Evolutionary conservation across 2,113 vertebrate genomes (phyloP), one percentile per base, ranked within the genome.

Genomic region (Sardina pilchardus): DNA sequence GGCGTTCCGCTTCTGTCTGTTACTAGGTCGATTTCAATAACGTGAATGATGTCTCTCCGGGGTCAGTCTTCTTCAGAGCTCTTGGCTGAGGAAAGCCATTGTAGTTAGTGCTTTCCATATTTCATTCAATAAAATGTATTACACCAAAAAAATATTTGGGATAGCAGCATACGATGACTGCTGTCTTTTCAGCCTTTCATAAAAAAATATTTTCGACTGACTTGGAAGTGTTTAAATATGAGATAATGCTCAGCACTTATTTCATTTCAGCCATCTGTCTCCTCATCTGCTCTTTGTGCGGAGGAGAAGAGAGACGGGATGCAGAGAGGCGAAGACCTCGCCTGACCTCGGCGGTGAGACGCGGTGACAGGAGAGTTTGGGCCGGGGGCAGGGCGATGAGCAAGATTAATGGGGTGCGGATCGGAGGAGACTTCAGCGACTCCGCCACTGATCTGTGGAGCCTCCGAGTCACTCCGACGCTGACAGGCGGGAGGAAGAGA

Each of bases 321-420:
- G 95, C 94, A 94, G 93, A 94, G 95, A 96, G 94, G 94, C 94
- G 95, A 93, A 95, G 95, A 95, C 96, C 95, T 92, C 94, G 95
- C 95, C 94, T 93, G 94, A 94, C 95, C 95, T 95, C 94, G 94
- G 94, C 95, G 96, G 96, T 96, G 96, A 95, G 96, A 96, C 95
- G 92, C 93, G 94, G 90, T 95, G 95, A 96, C 95, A 95, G 94
- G 92, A 95, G 93, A 94, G 94, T 95, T 95, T 94, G 94, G 94
- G 93, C 94, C 94, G 93, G 92, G 93, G 93, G 95, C 94, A 93
- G 94, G 94, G 95, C 30, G 94, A 93, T 92, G 90, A 89, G 89
- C 93, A 94, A 94, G 94, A 96, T 94, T 91, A 94, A 95, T 91
- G 91, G 95, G 89, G 93, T 96, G 94, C 92, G 94, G 94, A 95